Base-by-base conservation (phyloP, 2,888 invertebrate species). In the Dicroscelio sp. region DNA sequence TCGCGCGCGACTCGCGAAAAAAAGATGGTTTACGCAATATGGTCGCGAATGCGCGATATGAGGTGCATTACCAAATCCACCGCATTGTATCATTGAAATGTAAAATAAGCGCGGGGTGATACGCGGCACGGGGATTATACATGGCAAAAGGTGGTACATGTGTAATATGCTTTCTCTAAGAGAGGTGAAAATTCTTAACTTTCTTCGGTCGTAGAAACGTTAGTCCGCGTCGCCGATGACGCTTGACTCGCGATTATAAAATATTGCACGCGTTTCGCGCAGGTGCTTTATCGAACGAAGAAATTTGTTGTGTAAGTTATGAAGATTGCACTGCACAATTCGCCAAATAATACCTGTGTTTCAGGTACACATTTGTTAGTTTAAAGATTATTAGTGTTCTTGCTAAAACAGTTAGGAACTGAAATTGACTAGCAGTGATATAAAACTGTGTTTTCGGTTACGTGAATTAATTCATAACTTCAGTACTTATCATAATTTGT, bases 131-230 rank as follows among this genome's bases (percentile, higher is more conserved):
- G 76, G 84, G 58, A 86, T 86, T 55, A 60, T 60, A 71, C 12
- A 83, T 90, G 90, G 90, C 91, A 84, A 85, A 92, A 89, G 88
- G 90, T 90, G 90, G 86, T 86, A 92, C 90, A 88, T 92, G 89
- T 92, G 93, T 94, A 93, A 94, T 94, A 94, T 95, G 94, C 95
- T 95, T 95, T 95, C 95, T 95, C 95, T 94, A 92, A 93, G 94
- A n/a, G n/a, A 95, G 94, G 94, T 94, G 95, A 95, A 94, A 95
- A 94, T 94, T 94, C 94, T 93, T 90, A 94, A 95, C 95, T 95
- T 95, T 95, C 95, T 95, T 95, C 93, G 93, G 73, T 83, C 85
- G 88, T 92, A 91, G 90, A 91, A 91, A 92, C 84, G 90, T 92
- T 91, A 82, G 84, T 91, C 79, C 84, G 67, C 80, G 71, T 86